A percentile compares a stretch with the other conserved stretches of the same genome.
Evolutionary conservation across 2,888 invertebrate genomes (phyloP).

Genomic region (Drosophila infuscata): DNA sequence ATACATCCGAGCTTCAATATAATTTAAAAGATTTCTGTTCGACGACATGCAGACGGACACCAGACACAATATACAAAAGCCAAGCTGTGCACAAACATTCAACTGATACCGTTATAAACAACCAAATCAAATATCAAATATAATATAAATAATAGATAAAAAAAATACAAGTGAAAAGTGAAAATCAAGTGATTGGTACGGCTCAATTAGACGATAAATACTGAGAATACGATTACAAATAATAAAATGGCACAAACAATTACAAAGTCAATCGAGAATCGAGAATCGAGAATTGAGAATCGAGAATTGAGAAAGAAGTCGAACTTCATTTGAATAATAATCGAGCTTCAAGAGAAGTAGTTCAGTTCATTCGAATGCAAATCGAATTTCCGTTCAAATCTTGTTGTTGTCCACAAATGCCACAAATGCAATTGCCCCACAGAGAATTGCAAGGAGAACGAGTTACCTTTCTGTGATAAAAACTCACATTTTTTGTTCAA

Average conservation of each 20-base stretch:
- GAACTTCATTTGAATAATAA: slow-evolving; percentile 6
- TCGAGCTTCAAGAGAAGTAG: not conserved
- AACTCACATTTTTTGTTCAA: not conserved
- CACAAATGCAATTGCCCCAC: not conserved
- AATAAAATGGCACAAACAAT: not conserved
- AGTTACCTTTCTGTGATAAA: not conserved
- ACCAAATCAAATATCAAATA: not conserved
- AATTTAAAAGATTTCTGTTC: not conserved
- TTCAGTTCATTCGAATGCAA: slow-evolving; percentile 2
- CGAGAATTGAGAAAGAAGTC: not conserved
- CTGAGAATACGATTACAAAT: not conserved
- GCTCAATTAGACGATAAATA: not conserved
- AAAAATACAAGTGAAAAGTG: slow-evolving; percentile 10
- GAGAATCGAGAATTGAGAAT: not conserved
- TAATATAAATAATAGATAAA: not conserved
- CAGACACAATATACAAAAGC: not conserved
- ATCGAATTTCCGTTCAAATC: not conserved
- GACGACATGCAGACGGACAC: too few relatives aligned
- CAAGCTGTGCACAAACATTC: not conserved
- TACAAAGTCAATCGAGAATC: not conserved
- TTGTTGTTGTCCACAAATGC: not conserved
- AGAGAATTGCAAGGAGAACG: not conserved
- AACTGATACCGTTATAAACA: not conserved
- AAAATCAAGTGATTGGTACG: slow-evolving; percentile 4
- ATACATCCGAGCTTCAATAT: not conserved